These are phyloP conservation scores for Slavum lentiscoides DNA, from an alignment of 2,888 invertebrate genomes.

Conservation along the genomic window DNA sequence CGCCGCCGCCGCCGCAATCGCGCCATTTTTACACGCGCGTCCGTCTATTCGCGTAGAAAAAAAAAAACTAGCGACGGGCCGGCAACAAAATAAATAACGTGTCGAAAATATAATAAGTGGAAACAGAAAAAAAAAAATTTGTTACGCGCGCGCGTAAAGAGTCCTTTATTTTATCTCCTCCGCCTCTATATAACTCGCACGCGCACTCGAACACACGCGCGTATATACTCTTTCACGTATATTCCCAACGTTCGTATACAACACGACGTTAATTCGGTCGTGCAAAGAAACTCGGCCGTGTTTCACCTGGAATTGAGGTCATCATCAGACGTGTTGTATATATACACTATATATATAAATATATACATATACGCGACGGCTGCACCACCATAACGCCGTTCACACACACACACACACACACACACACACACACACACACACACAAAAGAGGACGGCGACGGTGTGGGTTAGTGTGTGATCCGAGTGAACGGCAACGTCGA, in stretches of 20 bases:
- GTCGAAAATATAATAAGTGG: constrained; percentile 1
- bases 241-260: constrained; percentile 5
- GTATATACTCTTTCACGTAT: neutral
- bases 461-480: constrained; percentile 29
- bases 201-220: neutral
- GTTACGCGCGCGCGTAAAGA: neutral
- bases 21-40: neutral
- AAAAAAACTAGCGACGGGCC: neutral
- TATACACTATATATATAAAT: neutral
- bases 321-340: constrained; percentile 41
- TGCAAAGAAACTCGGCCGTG: constrained; percentile 51
- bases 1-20: constrained; percentile 26
- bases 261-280: constrained; percentile 42
- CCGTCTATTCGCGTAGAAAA: neutral
- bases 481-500: constrained; percentile 50
- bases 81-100: no score
- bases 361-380: neutral
- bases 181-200: no score
- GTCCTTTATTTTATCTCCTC: neutral
- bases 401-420: neutral
- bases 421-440: no score
- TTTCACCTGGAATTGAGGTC: constrained; percentile 53
- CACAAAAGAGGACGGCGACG: neutral
- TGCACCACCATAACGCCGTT: constrained; percentile 2
- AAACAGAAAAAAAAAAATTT: constrained; percentile 2